phyloP scores from a whole-genome alignment of 2,888 invertebrate genomes.

The Laspeyria flexula region DNA sequence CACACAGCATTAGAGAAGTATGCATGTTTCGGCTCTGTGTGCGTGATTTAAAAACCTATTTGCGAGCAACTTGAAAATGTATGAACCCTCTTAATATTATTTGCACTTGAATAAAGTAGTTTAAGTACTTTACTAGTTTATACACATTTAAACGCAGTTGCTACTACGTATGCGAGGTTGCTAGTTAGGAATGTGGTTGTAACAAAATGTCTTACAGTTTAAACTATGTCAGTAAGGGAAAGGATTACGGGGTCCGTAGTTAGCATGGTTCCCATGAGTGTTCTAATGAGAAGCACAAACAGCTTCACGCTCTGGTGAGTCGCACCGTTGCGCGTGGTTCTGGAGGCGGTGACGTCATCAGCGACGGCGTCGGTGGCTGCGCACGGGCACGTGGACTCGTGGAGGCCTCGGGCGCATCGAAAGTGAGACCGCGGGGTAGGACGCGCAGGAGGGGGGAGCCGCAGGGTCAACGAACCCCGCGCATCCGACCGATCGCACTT shows the following conservation, averaged over 20 bases:
- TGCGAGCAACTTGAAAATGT: no score
- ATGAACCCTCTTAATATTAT: no score
- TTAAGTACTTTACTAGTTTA: neutral
- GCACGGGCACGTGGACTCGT: slow-evolving; percentile 77
- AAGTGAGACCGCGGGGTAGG: slow-evolving; percentile 76
- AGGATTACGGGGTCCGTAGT: slow-evolving; percentile 47
- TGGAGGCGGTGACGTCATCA: slow-evolving; percentile 75
- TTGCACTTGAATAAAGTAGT: neutral
- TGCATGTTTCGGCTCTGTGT: no score
- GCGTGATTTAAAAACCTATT: no score
- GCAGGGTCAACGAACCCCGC: slow-evolving; percentile 75
- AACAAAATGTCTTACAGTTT: slow-evolving; percentile 15
- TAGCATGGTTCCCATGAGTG: slow-evolving; percentile 71
- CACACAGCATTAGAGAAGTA: no score
- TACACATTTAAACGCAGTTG: neutral
- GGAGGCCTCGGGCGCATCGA: slow-evolving; percentile 80
- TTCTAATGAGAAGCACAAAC: slow-evolving; percentile 73
- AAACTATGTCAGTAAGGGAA: slow-evolving; percentile 55
- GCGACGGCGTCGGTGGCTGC: slow-evolving; percentile 63
- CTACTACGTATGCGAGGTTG: slow-evolving; percentile 11
- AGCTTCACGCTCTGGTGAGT: slow-evolving; percentile 65
- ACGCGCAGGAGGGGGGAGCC: slow-evolving; percentile 55
- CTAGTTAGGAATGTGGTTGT: slow-evolving; percentile 2
- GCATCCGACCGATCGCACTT: slow-evolving; percentile 82
- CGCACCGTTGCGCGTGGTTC: slow-evolving; percentile 66